Evolutionary conservation across 2,888 invertebrate species (phyloP).

Genomic region (Drosophila birchii): DNA sequence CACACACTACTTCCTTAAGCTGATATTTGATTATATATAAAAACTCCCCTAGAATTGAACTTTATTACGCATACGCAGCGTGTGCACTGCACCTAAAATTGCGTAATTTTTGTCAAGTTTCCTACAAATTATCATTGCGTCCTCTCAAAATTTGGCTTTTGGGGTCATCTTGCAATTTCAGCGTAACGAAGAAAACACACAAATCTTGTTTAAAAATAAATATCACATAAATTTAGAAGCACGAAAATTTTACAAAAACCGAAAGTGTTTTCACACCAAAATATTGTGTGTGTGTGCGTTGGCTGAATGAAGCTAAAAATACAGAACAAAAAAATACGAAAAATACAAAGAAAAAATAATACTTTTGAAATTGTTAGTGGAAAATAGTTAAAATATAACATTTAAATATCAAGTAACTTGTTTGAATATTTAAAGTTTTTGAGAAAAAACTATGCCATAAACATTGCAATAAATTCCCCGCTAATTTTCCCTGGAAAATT

Average conservation of each 20-base stretch:
- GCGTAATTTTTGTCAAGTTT: conserved; percentile 60
- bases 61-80: conserved; percentile 49
- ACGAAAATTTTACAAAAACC: conserved; percentile 54
- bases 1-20: not conserved
- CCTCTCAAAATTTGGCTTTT: conserved; percentile 56
- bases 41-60: conserved; percentile 8
- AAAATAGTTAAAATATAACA: not conserved
- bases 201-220: conserved; percentile 70
- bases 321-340: conserved; percentile 18
- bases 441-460: not conserved
- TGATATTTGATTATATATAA: not conserved
- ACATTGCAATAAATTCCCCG: conserved; percentile 1
- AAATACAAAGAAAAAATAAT: conserved; percentile 27
- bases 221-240: conserved; percentile 72
- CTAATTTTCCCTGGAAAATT: conserved; percentile 8
- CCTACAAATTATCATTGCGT: conserved; percentile 27
- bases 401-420: not conserved
- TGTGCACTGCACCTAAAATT: conserved; percentile 50
- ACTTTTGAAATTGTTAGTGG: conserved; percentile 24
- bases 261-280: conserved; percentile 62
- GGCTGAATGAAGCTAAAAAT: conserved; percentile 62
- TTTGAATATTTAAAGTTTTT: not conserved
- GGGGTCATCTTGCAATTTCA: conserved; percentile 78
- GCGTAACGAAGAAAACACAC: conserved; percentile 47
- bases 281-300: conserved; percentile 47